Evolutionary conservation across 64 coral and sea anemone species (phyloP).

Genomic region (Montipora sp.): DNA sequence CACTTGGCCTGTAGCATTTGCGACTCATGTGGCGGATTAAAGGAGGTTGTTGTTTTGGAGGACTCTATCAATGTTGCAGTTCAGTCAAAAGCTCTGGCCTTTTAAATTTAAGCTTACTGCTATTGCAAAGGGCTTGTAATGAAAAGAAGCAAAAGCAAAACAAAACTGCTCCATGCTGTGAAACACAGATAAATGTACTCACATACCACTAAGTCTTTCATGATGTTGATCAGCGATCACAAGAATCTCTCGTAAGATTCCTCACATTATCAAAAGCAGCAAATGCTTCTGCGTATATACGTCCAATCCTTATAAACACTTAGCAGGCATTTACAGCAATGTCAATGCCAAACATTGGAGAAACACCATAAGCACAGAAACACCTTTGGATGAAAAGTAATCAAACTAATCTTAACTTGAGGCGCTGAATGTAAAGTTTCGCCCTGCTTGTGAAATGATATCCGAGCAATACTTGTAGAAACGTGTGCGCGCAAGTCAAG

Average conservation of each 20-base stretch:
- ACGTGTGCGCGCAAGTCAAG: neutral
- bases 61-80: neutral
- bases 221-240: slow-evolving; percentile 9
- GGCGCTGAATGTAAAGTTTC: neutral
- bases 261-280: neutral
- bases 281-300: no score
- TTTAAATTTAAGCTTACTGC: neutral
- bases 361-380: neutral
- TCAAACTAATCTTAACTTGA: neutral
- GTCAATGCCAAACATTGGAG: neutral
- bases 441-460: neutral
- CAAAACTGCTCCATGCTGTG: neutral
- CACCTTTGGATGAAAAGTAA: neutral
- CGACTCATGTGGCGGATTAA: neutral
- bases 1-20: neutral
- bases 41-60: neutral
- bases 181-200: neutral
- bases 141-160: neutral
- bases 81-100: neutral
- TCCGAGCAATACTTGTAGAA: neutral
- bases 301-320: neutral
- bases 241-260: neutral
- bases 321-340: neutral
- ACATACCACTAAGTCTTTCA: slow-evolving; percentile 20
- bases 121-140: neutral